These are phyloP conservation scores for Oceanodroma tethys DNA, from an alignment of 2,113 vertebrate species.

Conservation along the genomic window DNA sequence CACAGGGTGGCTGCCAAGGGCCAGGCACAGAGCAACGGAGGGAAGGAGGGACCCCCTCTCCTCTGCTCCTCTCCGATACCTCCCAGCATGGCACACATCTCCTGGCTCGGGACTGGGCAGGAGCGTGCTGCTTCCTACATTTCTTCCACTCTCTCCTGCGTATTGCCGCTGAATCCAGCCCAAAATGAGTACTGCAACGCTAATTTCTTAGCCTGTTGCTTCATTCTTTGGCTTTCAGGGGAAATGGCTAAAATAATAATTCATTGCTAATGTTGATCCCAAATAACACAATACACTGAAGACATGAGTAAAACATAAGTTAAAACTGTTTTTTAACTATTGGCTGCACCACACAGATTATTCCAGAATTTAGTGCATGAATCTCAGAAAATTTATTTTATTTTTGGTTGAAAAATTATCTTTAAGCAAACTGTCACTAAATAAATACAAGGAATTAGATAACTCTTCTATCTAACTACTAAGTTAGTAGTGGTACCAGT, in stretches of 20 bases:
- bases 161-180: not conserved
- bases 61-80: not conserved
- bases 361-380: not conserved
- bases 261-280: not conserved
- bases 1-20: not conserved
- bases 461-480: not conserved
- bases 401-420: not conserved
- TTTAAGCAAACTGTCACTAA: not conserved
- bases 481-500: not conserved
- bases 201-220: not conserved
- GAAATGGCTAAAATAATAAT: not conserved
- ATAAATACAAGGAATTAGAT: not conserved
- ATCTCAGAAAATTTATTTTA: not conserved
- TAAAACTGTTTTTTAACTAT: not conserved
- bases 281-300: not conserved
- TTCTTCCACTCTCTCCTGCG: not conserved
- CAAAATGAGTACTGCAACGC: not conserved
- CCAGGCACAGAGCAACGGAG: not conserved
- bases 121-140: fast-evolving
- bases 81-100: fast-evolving
- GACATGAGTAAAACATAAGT: not conserved
- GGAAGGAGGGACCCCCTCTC: not conserved
- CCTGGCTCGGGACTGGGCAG: not conserved
- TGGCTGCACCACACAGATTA: not conserved
- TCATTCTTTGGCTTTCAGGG: not conserved